Evolutionary conservation across 2,113 vertebrate genomes (phyloP).

Genomic region (Thryonomys swinderianus): DNA sequence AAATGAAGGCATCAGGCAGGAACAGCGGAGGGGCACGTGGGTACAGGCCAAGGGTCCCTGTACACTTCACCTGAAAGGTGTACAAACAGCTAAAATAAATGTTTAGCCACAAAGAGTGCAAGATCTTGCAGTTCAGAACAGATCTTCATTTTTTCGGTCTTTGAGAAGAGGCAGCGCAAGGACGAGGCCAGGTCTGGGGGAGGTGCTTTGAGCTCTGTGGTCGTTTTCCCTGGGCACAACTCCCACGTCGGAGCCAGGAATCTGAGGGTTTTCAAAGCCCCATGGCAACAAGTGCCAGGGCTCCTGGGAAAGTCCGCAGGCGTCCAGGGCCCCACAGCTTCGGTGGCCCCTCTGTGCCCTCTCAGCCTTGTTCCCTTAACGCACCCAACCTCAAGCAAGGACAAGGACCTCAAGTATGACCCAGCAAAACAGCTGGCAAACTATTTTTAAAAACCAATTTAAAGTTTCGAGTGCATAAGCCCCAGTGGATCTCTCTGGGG

Average conservation of each 20-base stretch:
- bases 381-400: slow-evolving; percentile 50
- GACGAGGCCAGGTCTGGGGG: not conserved
- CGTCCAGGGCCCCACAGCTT: slow-evolving; percentile 39
- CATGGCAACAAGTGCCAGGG: slow-evolving; percentile 70
- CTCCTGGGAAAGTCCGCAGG: slow-evolving; percentile 75
- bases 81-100: not conserved
- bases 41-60: not conserved
- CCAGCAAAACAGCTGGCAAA: slow-evolving; percentile 73
- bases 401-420: slow-evolving; percentile 29
- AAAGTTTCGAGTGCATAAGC: slow-evolving; percentile 59
- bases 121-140: not conserved
- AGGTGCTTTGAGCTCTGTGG: not conserved
- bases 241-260: slow-evolving; percentile 19
- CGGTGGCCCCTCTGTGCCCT: slow-evolving; percentile 48
- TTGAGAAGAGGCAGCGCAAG: not conserved
- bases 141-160: not conserved
- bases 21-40: not conserved
- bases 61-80: not conserved
- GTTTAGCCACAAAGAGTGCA: not conserved
- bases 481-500: slow-evolving; percentile 62
- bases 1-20: not conserved
- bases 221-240: not conserved
- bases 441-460: slow-evolving; percentile 77
- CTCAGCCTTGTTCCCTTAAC: slow-evolving; percentile 38
- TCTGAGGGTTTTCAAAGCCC: slow-evolving; percentile 45